These are phyloP conservation scores for Scelioninae gen. 1 DNA, from an alignment of 2,888 invertebrate genomes.

Conservation along the genomic window DNA sequence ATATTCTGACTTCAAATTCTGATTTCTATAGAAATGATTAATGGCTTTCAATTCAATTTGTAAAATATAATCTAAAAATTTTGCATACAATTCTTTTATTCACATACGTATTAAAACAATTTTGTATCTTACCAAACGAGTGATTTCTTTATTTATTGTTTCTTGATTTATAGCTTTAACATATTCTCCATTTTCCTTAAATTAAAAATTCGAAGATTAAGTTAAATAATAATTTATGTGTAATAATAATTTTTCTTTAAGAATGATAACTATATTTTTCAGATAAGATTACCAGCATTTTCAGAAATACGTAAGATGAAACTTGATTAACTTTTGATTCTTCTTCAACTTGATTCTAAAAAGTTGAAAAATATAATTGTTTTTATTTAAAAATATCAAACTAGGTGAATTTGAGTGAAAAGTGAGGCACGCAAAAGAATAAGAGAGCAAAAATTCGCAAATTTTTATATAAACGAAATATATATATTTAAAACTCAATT, in stretches of 20 bases:
- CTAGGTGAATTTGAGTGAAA: no score
- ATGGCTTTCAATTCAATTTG: no score
- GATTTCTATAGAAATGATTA: background rate
- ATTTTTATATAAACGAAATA: no score
- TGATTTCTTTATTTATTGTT: conserved; percentile 1
- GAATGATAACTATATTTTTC: no score
- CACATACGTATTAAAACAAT: background rate
- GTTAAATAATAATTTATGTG: background rate
- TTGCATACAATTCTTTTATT: background rate
- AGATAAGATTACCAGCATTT: conserved; percentile 18
- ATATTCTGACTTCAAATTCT: background rate
- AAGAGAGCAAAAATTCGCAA: background rate
- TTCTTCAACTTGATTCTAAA: conserved; percentile 20
- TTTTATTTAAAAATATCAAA: no score
- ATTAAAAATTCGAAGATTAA: background rate
- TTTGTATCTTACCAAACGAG: conserved; percentile 17
- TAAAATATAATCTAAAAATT: no score
- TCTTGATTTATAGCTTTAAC: conserved; percentile 9
- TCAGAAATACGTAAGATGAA: conserved; percentile 25
- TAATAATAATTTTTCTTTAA: no score
- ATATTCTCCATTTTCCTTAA: conserved; percentile 19
- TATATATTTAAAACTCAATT: no score
- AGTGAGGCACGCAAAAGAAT: no score
- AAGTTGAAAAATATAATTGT: background rate
- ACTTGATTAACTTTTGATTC: conserved; percentile 15